Evolutionary conservation across 2,113 vertebrate species (phyloP).

Genomic region (Maccullochella peelii): DNA sequence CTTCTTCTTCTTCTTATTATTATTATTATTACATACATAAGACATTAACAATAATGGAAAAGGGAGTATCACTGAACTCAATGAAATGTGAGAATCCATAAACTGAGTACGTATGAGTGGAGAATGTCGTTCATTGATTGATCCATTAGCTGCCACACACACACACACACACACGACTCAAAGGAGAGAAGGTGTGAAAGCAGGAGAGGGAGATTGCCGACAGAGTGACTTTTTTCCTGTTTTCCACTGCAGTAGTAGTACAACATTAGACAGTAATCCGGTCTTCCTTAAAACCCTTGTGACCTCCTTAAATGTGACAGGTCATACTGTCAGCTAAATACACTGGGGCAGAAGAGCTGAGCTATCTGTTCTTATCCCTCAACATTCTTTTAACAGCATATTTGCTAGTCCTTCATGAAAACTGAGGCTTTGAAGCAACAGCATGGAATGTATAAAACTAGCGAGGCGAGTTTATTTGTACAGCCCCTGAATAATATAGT

Average conservation of each 20-base stretch:
- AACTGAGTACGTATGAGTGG: not conserved
- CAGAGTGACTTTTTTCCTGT: not conserved
- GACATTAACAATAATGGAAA: not conserved
- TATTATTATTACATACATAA: too few relatives aligned
- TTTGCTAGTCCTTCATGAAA: not conserved
- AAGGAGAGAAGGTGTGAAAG: conserved; percentile 4
- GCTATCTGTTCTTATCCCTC: not conserved
- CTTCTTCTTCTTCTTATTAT: too few relatives aligned
- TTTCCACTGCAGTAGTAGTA: not conserved
- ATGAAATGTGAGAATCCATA: not conserved
- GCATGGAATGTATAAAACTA: not conserved
- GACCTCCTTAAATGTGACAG: conserved; percentile 30
- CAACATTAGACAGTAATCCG: conserved; percentile 30
- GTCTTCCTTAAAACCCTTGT: conserved; percentile 15
- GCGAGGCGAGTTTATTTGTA: not conserved
- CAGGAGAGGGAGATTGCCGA: not conserved
- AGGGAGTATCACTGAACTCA: not conserved
- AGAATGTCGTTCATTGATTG: conserved; percentile 11
- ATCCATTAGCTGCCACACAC: not conserved
- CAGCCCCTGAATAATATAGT: too few relatives aligned
- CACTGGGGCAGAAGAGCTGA: not conserved
- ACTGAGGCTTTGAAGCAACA: not conserved
- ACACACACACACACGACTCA: not conserved
- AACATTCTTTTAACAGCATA: not conserved
- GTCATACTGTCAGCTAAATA: conserved; percentile 7